Evolutionary conservation across 1,140 invertebrate genomes (phyloP).

Genomic region (Ericerus pela): DNA sequence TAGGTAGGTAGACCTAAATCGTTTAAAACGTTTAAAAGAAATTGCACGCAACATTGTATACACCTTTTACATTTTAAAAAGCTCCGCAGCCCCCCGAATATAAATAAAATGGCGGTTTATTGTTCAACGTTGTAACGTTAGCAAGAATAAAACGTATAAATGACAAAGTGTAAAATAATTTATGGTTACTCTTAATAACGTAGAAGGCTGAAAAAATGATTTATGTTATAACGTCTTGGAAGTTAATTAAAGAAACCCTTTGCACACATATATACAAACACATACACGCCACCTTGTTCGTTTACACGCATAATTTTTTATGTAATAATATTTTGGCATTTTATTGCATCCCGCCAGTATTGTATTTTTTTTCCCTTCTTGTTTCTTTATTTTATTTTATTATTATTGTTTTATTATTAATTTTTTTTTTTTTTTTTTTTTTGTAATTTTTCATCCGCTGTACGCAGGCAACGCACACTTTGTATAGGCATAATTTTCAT

Average conservation of each 20-base stretch:
- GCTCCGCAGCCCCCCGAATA: not conserved
- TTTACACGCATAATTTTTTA: constrained; percentile 10
- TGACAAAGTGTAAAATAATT: constrained; percentile 12
- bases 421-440: too few species aligned
- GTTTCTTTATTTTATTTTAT: not conserved
- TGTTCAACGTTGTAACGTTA: constrained; percentile 8
- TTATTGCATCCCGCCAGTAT: not conserved
- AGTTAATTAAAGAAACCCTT: constrained; percentile 10
- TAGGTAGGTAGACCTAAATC: constrained; percentile 4
- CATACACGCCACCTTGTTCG: not conserved
- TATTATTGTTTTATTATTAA: too few species aligned
- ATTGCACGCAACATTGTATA: constrained; percentile 10
- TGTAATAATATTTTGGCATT: constrained; percentile 7
- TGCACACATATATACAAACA: too few species aligned
- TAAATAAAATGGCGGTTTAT: constrained; percentile 5
- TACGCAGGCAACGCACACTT: too few species aligned
- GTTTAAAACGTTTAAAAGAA: constrained; percentile 6
- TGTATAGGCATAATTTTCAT: too few species aligned
- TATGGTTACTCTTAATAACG: constrained; percentile 11
- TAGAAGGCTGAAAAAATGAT: constrained; percentile 11
- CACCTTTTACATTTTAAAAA: constrained; percentile 9
- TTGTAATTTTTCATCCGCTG: too few species aligned
- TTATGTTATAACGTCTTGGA: constrained; percentile 12
- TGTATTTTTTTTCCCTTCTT: not conserved
- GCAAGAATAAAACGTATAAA: constrained; percentile 10